Base-by-base conservation (phyloP, 2,797 vertebrate genomes). In the Cuniculus paca region DNA sequence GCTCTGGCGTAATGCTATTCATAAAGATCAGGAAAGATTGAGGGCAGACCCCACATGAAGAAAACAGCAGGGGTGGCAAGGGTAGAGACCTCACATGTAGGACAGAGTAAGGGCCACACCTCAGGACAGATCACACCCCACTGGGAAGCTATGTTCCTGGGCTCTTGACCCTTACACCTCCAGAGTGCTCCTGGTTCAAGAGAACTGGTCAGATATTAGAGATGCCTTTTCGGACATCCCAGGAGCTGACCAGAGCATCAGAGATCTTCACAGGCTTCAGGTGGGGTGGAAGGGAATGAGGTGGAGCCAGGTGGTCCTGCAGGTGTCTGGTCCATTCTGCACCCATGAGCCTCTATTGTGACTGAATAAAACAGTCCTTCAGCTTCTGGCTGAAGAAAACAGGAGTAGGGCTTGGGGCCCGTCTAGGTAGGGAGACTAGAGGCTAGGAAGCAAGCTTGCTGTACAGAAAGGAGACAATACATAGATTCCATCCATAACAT, bases 361-460 rank as follows among this genome's bases (percentile, higher is more conserved):
- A 7, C n/a, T n/a, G 31, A n/a, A n/a, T n/a, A n/a, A n/a, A n/a
- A n/a, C n/a, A n/a, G n/a, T n/a, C n/a, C n/a, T n/a, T n/a, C n/a
- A n/a, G 13, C 56, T 68, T 58, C 11, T 39, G 83, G 65, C 81
- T 75, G 39, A 42, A 2, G 5, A 5, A 24, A 61, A 31, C 16
- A 26, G 68, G 13, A 42, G 7, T 50, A 42, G 22, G 48, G 11
- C 17, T 28, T 34, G 31, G 56, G 61, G 54, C 39, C 39, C 2
- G 63, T 20, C 34, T n/a, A 14, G 10, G 11, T 26, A 50, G 24
- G 36, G 45, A 45, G 11, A 6, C 16, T 24, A 24, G 50, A 26
- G 4, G 4, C 0, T 17, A 19, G 20, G 4, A 3, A 4, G 24
- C 12, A 42, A 63, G 28, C 5, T 28, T 31, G 6, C 20, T 50